Conservation (phyloP, 2,113 vertebrate species). For the Coturnix japonica region DNA sequence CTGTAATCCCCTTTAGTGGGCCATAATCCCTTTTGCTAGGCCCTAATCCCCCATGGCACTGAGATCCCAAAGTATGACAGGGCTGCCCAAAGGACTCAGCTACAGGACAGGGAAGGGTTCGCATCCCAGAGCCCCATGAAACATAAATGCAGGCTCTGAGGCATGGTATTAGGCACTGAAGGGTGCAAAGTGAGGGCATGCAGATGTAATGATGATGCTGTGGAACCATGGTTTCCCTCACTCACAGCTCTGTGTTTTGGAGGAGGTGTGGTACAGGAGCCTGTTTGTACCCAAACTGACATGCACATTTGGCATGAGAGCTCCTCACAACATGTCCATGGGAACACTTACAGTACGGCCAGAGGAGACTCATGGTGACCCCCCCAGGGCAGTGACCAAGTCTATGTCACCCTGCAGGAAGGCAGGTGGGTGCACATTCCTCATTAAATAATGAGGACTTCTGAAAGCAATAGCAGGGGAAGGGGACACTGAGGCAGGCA, state of each 20-base stretch:
- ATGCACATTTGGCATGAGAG: accelerated
- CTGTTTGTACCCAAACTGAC: background rate
- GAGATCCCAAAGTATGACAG: background rate
- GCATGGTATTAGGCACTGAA: too few species aligned
- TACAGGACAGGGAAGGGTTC: background rate
- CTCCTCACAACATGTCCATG: background rate
- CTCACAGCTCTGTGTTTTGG: background rate
- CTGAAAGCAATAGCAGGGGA: accelerated
- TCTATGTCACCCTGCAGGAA: background rate
- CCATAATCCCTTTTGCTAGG: background rate
- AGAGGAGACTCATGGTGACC: accelerated
- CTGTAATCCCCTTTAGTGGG: background rate
- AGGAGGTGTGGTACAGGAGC: too few species aligned
- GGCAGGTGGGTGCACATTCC: background rate
- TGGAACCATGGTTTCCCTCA: background rate
- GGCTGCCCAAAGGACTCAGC: background rate
- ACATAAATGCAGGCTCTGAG: background rate
- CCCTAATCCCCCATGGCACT: background rate
- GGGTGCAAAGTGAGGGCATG: accelerated
- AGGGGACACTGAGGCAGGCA: background rate
- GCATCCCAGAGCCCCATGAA: background rate
- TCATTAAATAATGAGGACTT: background rate
- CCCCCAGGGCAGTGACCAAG: background rate
- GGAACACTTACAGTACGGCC: background rate
- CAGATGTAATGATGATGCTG: accelerated